These are phyloP conservation scores for Melanostigma gelatinosum DNA, from an alignment of 2,113 vertebrate genomes.

Conservation along the genomic window DNA sequence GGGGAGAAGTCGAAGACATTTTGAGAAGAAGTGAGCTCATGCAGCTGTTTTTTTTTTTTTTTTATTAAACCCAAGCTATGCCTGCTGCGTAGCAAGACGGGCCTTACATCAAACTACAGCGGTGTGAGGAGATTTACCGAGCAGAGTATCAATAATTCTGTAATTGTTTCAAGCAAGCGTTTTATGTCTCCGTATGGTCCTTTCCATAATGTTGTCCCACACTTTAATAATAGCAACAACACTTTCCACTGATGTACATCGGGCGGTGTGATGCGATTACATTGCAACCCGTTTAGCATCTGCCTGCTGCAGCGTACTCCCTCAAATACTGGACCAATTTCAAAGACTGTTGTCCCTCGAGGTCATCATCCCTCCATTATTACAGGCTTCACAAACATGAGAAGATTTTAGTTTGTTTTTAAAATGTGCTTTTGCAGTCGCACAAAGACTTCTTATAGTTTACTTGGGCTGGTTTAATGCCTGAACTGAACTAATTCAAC, in stretches of 20 bases:
- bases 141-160: not conserved
- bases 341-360: too few species aligned
- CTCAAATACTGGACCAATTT: too few species aligned
- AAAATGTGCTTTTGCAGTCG: too few species aligned
- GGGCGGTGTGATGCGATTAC: too few species aligned
- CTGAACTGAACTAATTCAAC: not conserved
- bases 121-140: not conserved
- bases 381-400: too few species aligned
- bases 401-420: too few species aligned
- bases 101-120: slow-evolving; percentile 12
- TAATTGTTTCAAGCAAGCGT: not conserved
- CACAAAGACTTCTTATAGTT: not conserved
- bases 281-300: too few species aligned
- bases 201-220: not conserved
- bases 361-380: too few species aligned
- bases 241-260: too few species aligned
- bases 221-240: too few species aligned
- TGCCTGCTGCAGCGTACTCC: too few species aligned
- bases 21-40: not conserved
- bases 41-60: slow-evolving; percentile 11
- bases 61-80: slow-evolving; percentile 25
- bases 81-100: slow-evolving; percentile 11
- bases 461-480: too few species aligned
- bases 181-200: not conserved
- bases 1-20: slow-evolving; percentile 2